These are phyloP conservation scores for Argentina silus DNA, from an alignment of 2,797 vertebrate genomes.

Conservation along the genomic window DNA sequence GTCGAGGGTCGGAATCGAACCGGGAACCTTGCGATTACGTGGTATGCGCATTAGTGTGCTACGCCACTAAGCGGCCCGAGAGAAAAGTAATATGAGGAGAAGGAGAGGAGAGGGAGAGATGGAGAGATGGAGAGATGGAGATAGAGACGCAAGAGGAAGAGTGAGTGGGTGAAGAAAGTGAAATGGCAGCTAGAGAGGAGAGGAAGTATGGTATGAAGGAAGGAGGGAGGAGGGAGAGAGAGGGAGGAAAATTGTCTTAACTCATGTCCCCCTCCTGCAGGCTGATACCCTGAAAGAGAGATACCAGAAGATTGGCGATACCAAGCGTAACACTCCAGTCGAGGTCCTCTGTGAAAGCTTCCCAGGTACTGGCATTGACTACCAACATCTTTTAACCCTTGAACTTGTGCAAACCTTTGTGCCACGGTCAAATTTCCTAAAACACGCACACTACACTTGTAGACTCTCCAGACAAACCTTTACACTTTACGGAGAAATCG, in stretches of 20 bases:
- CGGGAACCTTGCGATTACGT: too few species aligned
- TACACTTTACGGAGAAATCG: too few species aligned
- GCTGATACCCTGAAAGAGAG: conserved; percentile 90
- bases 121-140: not conserved
- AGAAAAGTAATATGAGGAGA: too few species aligned
- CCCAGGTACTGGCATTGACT: conserved; percentile 76
- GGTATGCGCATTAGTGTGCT: too few species aligned
- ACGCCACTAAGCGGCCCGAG: too few species aligned
- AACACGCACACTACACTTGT: not conserved
- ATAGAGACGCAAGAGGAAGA: not conserved
- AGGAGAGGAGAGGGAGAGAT: not conserved
- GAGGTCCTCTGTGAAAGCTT: conserved; percentile 92
- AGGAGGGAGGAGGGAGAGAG: not conserved
- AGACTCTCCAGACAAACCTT: not conserved
- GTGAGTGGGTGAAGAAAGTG: not conserved
- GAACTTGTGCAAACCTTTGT: not conserved
- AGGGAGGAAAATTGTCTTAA: not conserved
- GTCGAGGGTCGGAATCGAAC: too few species aligned
- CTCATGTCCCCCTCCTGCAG: conserved; percentile 53
- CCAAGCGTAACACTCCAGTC: conserved; percentile 89
- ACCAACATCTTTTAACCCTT: not conserved
- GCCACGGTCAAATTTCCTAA: not conserved
- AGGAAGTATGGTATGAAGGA: not conserved
- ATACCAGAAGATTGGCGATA: conserved; percentile 92
- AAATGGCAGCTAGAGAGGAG: not conserved